These are phyloP conservation scores for Orchesella cincta DNA, from an alignment of 1,140 invertebrate species.

Conservation along the genomic window DNA sequence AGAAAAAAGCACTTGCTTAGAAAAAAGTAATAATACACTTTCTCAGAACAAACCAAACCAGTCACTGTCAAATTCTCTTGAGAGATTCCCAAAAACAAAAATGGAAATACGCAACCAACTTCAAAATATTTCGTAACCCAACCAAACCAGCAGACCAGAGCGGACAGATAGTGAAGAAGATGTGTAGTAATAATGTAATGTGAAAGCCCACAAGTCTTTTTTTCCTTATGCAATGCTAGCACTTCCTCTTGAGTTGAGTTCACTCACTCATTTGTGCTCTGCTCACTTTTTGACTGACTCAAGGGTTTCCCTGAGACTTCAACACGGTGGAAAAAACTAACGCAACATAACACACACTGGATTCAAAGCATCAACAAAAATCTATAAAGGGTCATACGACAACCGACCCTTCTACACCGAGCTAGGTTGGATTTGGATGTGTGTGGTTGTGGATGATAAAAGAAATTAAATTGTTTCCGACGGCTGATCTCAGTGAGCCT, in stretches of 20 bases:
- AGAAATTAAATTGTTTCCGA: constrained; percentile 14
- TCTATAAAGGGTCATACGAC: neutral
- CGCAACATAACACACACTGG: neutral
- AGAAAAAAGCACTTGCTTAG: neutral
- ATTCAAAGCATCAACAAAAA: too few species aligned
- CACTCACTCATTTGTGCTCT: neutral
- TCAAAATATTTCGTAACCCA: neutral
- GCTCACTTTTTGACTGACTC: neutral
- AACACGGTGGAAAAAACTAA: too few species aligned
- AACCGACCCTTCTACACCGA: neutral
- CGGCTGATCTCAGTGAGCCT: constrained; percentile 9
- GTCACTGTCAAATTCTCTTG: neutral
- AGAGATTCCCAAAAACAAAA: too few species aligned
- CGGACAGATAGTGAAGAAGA: neutral
- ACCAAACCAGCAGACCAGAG: neutral
- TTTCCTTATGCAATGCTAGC: neutral
- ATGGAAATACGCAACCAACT: neutral
- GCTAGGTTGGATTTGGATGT: neutral
- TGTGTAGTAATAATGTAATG: constrained; percentile 18
- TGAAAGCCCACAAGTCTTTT: constrained; percentile 17
- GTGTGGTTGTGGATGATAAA: neutral
- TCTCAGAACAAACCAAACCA: neutral
- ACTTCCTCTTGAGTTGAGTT: neutral
- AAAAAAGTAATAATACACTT: neutral
- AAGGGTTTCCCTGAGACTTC: neutral